phyloP scores from a whole-genome alignment of 2,797 vertebrate species.

The Bovichtus variegatus region DNA sequence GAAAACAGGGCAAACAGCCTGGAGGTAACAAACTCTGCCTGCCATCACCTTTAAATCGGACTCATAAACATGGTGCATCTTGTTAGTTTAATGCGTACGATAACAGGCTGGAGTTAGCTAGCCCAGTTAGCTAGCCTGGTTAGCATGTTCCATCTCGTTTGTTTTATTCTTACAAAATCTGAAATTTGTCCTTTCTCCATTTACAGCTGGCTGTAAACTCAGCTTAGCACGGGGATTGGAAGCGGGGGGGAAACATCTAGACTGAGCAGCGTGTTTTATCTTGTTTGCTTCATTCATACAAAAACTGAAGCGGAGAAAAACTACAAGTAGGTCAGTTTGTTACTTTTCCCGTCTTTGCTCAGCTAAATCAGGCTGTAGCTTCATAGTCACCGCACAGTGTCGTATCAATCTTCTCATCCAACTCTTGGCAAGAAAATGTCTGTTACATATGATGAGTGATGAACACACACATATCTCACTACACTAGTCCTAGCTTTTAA shows the following conservation, averaged over 20 bases:
- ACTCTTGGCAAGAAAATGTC: neutral
- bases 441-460: neutral
- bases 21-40: neutral
- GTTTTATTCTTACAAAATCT: neutral
- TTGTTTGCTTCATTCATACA: neutral
- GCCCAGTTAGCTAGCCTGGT: neutral
- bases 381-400: neutral
- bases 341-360: neutral
- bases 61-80: neutral
- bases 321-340: neutral
- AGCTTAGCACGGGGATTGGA: neutral
- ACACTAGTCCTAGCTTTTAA: neutral
- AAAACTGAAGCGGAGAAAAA: neutral
- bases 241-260: neutral
- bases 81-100: neutral
- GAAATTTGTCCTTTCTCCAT: neutral
- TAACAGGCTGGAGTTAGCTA: neutral
- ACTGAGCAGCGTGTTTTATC: neutral
- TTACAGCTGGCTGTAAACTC: neutral
- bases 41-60: neutral
- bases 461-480: neutral
- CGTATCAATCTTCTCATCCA: neutral
- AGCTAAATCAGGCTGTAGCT: neutral
- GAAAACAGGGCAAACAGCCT: neutral
- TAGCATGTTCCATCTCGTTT: neutral